Percentiles rank a stretch among this genome's conserved stretches.
Evolutionary conservation across 1,140 invertebrate species (phyloP).

Genomic region (Caenorhabditis brenneri): DNA sequence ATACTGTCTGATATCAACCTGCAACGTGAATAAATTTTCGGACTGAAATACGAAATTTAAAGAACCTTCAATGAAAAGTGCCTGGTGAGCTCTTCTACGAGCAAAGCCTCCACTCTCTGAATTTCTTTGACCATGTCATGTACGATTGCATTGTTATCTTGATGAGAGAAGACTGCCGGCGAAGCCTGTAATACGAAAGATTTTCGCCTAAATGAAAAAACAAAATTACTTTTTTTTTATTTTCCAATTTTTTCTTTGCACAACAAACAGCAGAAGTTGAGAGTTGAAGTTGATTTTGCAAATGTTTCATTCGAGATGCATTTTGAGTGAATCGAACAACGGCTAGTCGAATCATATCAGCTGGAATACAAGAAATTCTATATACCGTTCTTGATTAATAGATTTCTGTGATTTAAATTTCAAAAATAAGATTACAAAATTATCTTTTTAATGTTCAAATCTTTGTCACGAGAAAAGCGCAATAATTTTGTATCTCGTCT

Average conservation of each 20-base stretch:
- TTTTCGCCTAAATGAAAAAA: neutral
- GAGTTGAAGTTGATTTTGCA: neutral
- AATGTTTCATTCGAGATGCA: neutral
- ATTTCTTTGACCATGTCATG: conserved; percentile 56
- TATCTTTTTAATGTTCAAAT: neutral
- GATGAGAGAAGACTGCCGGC: neutral
- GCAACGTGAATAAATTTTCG: neutral
- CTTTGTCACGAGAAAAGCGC: neutral
- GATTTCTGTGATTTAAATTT: neutral
- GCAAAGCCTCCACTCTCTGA: conserved; percentile 50
- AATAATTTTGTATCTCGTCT: neutral
- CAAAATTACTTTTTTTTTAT: conserved; percentile 47
- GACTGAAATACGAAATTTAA: neutral
- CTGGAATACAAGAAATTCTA: too few relatives aligned
- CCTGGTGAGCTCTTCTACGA: conserved; percentile 58
- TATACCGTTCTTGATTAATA: too few relatives aligned
- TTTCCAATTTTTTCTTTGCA: conserved; percentile 30
- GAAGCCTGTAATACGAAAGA: neutral
- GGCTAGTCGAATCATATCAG: neutral
- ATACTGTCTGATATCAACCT: conserved; percentile 60
- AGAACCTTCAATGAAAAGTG: conserved; percentile 62
- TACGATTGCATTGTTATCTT: conserved; percentile 42
- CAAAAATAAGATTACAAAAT: neutral
- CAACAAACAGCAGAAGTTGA: neutral
- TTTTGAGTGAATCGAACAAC: neutral